A percentile compares a stretch with the other conserved stretches of the same genome.
phyloP scores from a whole-genome alignment of 1,140 invertebrate genomes.

The Dryas iulia region DNA sequence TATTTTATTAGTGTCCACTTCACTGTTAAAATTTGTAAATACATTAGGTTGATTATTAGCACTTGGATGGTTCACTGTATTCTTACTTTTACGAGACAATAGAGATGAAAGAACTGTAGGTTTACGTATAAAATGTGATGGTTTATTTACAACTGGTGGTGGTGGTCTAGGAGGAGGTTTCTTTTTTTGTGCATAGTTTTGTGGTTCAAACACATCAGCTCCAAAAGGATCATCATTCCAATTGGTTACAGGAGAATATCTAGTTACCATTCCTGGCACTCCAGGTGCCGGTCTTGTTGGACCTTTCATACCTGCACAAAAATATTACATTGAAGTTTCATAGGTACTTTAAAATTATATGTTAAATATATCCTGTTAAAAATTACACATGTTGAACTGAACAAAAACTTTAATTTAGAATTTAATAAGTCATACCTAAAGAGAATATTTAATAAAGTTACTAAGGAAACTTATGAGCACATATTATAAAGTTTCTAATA shows the following conservation, averaged over 20 bases:
- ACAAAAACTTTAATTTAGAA: too few species aligned
- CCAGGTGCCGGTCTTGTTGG: constrained; percentile 68
- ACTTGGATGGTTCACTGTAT: constrained; percentile 43
- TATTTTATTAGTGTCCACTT: constrained; percentile 63
- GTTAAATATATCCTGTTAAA: neutral
- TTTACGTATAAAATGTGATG: constrained; percentile 74
- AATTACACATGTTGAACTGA: neutral
- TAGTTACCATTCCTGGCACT: constrained; percentile 55
- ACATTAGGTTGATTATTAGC: constrained; percentile 40
- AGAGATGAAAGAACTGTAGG: constrained; percentile 76
- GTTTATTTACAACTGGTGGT: constrained; percentile 71
- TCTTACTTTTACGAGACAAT: constrained; percentile 68
- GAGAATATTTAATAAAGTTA: neutral
- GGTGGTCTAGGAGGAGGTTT: constrained; percentile 80
- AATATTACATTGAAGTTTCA: neutral
- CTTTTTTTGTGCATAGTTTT: constrained; percentile 68
- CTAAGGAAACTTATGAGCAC: neutral
- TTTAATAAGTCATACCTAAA: neutral
- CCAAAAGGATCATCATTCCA: constrained; percentile 76
- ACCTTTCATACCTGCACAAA: constrained; percentile 69
- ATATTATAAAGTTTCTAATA: neutral
- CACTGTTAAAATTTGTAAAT: constrained; percentile 66
- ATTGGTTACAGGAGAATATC: constrained; percentile 70
- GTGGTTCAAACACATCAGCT: constrained; percentile 75
- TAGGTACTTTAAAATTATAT: neutral